Evolutionary conservation across 1,140 invertebrate species (phyloP), one percentile per base, ranked within the genome.

Genomic region (Ganaspis sp.): DNA sequence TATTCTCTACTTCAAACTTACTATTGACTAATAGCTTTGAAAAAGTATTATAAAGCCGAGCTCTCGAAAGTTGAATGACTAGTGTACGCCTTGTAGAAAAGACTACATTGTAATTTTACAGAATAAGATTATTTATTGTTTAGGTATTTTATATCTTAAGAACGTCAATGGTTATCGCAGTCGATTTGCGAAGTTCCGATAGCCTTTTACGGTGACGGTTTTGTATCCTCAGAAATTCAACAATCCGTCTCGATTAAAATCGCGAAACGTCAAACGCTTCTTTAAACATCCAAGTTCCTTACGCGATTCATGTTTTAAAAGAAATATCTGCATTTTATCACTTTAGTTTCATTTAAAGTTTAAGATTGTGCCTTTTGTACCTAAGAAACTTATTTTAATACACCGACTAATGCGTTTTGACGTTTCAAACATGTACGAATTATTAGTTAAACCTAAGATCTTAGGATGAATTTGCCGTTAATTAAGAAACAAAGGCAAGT

Each of bases 291-390:
- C 15, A 64, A 29, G 58, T 64, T 29, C 21, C 12, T 64, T 49
- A 34, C 2, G 29, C 6, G 45, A n/a, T 49, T 49, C 17, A n/a
- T 15, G 45, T 49, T 17, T 17, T 49, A 40, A 40, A 40, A 40
- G 38, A 40, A 12, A 40, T n/a, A 49, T 49, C 12, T 49, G 17
- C 45, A 49, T 49, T 49, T 49, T n/a, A 64, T n/a, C 58, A 29
- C 26, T 29, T 26, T 29, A 64, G 3, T 29, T 64, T 29, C 58
- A 64, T 64, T 64, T 64, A 34, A 64, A 64, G 23, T n/a, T 26
- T 64, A 64, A 64, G 58, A 64, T 64, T 64, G 23, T 29, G 58
- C 58, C 58, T 64, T 54, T 64, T 64, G 58, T 64, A 64, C 58
- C 12, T 64, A 64, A 64, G 58, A 64, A 64, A 64, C 23, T 34